Evolutionary conservation across 2,113 vertebrate species (phyloP).

Genomic region (Sinocyclocheilus anophthalmus): DNA sequence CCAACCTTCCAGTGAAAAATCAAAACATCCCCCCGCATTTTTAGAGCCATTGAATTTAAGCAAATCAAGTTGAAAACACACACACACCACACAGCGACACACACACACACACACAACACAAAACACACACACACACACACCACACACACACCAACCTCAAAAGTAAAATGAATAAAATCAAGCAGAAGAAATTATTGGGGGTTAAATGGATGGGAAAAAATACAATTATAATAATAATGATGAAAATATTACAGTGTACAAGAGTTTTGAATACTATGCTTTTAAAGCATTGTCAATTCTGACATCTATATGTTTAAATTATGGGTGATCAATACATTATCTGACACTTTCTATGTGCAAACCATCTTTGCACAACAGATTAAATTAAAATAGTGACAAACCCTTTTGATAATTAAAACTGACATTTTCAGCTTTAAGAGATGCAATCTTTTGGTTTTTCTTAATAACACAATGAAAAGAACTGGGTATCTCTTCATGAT

Average conservation of each 20-base stretch:
- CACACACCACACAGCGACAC: background rate
- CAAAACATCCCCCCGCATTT: background rate
- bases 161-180: background rate
- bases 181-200: background rate
- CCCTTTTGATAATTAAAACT: background rate
- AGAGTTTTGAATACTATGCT: background rate
- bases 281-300: background rate
- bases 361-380: background rate
- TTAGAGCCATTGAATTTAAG: background rate
- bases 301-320: background rate
- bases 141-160: too few species aligned
- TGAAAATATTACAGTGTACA: background rate
- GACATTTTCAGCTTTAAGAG: slow-evolving; percentile 1
- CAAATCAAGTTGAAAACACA: background rate
- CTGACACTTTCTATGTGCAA: background rate
- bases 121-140: too few species aligned
- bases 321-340: background rate
- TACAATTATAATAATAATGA: background rate
- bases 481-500: background rate
- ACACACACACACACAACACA: too few species aligned
- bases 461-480: background rate
- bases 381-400: slow-evolving; percentile 2
- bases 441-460: background rate
- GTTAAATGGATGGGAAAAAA: background rate
- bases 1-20: background rate